A percentile compares a stretch with the other conserved stretches of the same genome.
Conservation (phyloP, 2,113 vertebrate species). For the Leptosomus discolor region DNA sequence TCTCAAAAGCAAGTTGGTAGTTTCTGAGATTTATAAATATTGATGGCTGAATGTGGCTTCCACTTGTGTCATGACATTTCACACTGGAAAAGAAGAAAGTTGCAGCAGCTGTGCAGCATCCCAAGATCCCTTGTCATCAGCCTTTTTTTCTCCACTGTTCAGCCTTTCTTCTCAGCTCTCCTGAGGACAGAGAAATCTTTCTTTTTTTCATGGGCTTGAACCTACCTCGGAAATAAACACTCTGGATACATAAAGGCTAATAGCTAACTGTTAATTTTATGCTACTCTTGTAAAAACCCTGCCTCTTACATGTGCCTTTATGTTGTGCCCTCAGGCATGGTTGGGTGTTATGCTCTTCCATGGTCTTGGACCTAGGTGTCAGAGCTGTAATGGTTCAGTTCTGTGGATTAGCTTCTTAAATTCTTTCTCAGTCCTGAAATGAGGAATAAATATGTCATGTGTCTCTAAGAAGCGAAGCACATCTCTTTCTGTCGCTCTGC, state of each 20-base stretch:
- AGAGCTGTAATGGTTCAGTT: neutral
- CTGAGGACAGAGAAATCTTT: neutral
- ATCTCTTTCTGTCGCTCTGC: neutral
- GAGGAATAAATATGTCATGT: neutral
- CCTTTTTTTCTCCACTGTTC: neutral
- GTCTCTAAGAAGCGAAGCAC: neutral
- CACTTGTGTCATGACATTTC: neutral
- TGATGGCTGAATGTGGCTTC: neutral
- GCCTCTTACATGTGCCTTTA: neutral
- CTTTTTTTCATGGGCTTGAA: neutral
- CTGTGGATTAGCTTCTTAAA: neutral
- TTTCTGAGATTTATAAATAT: conserved; percentile 23
- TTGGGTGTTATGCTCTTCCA: neutral
- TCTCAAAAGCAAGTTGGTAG: neutral
- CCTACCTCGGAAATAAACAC: neutral
- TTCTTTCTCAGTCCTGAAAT: neutral
- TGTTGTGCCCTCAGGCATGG: neutral
- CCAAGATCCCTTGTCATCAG: neutral
- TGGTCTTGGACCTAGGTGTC: neutral
- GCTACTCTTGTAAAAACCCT: neutral
- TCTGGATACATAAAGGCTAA: neutral
- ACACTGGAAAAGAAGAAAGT: neutral
- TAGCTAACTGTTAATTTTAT: neutral
- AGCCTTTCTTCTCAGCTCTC: neutral
- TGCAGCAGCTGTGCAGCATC: neutral